These are phyloP conservation scores for Diphyllodes magnificus DNA, from an alignment of 2,113 vertebrate genomes.

Conservation along the genomic window DNA sequence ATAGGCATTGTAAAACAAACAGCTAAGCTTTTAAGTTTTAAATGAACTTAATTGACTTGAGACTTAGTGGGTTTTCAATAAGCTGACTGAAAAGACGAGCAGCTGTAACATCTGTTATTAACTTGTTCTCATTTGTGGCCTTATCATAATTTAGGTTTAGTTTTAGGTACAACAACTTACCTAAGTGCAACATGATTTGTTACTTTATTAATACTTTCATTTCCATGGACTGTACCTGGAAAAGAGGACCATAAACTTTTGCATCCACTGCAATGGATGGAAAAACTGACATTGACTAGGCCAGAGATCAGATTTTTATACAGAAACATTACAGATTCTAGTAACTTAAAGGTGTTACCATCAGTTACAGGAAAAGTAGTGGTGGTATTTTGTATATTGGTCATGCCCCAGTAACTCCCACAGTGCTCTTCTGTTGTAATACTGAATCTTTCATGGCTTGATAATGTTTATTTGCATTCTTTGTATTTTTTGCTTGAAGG, in stretches of 20 bases:
- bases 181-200: neutral
- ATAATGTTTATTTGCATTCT: constrained; percentile 42
- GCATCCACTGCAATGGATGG: neutral
- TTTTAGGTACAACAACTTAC: neutral
- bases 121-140: neutral
- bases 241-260: neutral
- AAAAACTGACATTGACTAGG: neutral
- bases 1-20: neutral
- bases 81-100: neutral
- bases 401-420: neutral
- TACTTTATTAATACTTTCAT: neutral
- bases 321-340: neutral
- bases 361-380: neutral
- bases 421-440: constrained; percentile 14
- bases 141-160: neutral
- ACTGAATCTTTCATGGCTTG: neutral
- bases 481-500: neutral
- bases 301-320: neutral
- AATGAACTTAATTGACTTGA: neutral
- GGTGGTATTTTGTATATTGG: neutral
- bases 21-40: neutral
- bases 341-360: neutral
- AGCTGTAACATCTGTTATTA: neutral
- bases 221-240: neutral
- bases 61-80: neutral